These are phyloP conservation scores for Acanthosepion esculentum DNA, from an alignment of 2,888 invertebrate species.

Conservation along the genomic window DNA sequence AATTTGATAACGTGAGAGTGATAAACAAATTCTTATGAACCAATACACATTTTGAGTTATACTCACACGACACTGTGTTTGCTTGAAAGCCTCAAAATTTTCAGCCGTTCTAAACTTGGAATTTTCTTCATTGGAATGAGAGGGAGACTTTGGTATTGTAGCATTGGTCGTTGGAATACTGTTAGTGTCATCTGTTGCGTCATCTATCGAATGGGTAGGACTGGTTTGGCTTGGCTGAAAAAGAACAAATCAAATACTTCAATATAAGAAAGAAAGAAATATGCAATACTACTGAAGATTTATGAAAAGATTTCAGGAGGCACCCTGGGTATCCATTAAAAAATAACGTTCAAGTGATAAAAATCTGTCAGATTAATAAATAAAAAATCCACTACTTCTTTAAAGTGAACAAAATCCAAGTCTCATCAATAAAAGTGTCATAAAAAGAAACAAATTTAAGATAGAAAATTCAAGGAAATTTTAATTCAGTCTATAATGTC, in stretches of 20 bases:
- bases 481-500: too few relatives aligned
- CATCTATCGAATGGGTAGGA: background rate
- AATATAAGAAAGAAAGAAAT: background rate
- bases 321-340: too few relatives aligned
- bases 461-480: too few relatives aligned
- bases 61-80: constrained; percentile 53
- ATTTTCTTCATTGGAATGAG: constrained; percentile 25
- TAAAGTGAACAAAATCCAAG: too few relatives aligned
- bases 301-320: too few relatives aligned
- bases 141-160: background rate
- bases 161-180: background rate
- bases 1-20: too few relatives aligned
- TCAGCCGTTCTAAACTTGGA: background rate
- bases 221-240: background rate
- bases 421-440: too few relatives aligned
- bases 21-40: too few relatives aligned
- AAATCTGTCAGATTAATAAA: too few relatives aligned
- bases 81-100: constrained; percentile 47
- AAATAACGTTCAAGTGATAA: too few relatives aligned
- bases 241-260: background rate
- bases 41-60: background rate
- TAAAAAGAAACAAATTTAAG: too few relatives aligned
- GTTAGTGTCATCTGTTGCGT: background rate
- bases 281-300: background rate
- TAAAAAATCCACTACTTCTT: too few relatives aligned